phyloP scores from a whole-genome alignment of 2,888 invertebrate genomes.

The Brachynemurus nebulosus region DNA sequence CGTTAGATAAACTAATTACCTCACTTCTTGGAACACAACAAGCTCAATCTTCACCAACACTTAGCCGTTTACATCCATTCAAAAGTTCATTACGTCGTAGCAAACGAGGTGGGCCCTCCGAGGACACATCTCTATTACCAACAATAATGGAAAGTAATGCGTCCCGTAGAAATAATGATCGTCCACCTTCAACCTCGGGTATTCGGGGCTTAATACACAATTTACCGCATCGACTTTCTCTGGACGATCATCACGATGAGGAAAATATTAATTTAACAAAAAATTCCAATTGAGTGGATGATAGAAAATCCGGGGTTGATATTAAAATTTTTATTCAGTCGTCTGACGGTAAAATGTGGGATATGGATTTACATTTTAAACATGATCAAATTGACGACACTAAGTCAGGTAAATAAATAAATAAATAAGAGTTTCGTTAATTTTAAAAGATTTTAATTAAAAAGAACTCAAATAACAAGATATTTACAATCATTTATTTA shows the following conservation, averaged over 20 bases:
- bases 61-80: constrained; percentile 12
- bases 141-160: constrained; percentile 9
- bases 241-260: not conserved
- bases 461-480: not conserved
- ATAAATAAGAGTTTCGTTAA: too few species aligned
- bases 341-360: not conserved
- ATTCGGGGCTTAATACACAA: constrained; percentile 6
- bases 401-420: not conserved
- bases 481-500: not conserved
- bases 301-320: not conserved
- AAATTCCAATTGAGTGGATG: constrained; percentile 3
- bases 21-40: constrained; percentile 41
- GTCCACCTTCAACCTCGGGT: not conserved
- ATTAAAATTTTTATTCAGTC: not conserved
- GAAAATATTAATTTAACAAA: constrained; percentile 6
- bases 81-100: constrained; percentile 16
- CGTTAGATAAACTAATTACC: constrained; percentile 47
- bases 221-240: constrained; percentile 8
- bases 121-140: constrained; percentile 6
- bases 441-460: not conserved
- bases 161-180: constrained; percentile 4
- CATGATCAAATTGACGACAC: not conserved
- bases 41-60: constrained; percentile 19
- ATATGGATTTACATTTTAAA: constrained; percentile 1
- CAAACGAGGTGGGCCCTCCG: constrained; percentile 8